Percentiles rank a stretch among this genome's conserved stretches.
These are phyloP conservation scores for Eumerus sabulonum DNA, from an alignment of 2,888 invertebrate species.

Conservation along the genomic window DNA sequence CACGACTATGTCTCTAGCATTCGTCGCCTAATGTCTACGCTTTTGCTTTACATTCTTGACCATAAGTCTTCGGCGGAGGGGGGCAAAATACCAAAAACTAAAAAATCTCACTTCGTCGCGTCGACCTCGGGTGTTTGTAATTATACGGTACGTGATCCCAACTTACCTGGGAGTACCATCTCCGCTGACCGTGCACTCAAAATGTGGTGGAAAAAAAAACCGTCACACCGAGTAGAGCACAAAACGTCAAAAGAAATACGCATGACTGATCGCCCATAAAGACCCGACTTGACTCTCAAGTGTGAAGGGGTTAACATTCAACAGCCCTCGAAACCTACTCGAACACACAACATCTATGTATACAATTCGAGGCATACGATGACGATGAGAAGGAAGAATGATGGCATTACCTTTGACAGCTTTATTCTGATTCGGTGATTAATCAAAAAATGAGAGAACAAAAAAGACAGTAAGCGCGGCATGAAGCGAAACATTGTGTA, in stretches of 20 bases:
- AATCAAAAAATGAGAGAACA: slow-evolving; percentile 3
- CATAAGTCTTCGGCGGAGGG: no score
- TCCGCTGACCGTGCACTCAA: no score
- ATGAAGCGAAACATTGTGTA: slow-evolving; percentile 26
- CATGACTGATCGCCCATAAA: slow-evolving; percentile 63
- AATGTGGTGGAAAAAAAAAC: slow-evolving; percentile 1
- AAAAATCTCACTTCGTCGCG: no score
- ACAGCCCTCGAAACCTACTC: no score
- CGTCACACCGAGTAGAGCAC: not conserved
- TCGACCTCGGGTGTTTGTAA: no score
- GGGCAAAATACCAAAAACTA: no score
- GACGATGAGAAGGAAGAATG: slow-evolving; percentile 14
- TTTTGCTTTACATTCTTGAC: no score
- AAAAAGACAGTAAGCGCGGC: slow-evolving; percentile 13
- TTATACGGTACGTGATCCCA: not conserved
- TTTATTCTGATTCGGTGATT: slow-evolving; percentile 54
- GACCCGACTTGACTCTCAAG: slow-evolving; percentile 31
- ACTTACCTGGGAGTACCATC: no score
- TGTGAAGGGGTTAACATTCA: slow-evolving; percentile 58
- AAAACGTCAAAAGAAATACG: slow-evolving; percentile 29
- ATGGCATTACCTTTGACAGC: slow-evolving; percentile 55
- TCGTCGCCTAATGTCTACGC: no score
- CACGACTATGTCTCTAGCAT: no score
- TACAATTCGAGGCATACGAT: no score
- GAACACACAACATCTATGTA: no score